Conservation (phyloP, 2,888 invertebrate genomes). For the Microplitis manilae region DNA sequence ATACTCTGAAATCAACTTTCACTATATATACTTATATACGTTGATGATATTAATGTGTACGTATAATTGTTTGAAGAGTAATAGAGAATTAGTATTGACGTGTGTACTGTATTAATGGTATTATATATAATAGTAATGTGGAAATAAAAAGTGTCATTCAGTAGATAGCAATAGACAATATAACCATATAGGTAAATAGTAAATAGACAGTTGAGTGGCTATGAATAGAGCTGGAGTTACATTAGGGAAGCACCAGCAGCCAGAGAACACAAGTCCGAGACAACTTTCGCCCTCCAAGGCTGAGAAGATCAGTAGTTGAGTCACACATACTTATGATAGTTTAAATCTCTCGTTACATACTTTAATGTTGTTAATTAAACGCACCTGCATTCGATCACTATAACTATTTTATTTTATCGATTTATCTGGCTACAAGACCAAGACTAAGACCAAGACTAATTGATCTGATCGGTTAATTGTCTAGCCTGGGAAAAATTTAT, state of each 20-base stretch:
- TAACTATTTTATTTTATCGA: not conserved
- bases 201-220: not conserved
- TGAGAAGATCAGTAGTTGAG: constrained; percentile 60
- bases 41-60: not conserved
- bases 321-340: constrained; percentile 11
- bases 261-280: constrained; percentile 48
- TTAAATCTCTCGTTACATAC: constrained; percentile 18
- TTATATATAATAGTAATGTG: not conserved
- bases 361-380: constrained; percentile 21
- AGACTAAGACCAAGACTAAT: not conserved
- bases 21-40: not conserved
- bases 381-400: constrained; percentile 10
- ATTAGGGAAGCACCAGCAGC: not conserved
- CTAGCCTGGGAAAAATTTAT: not conserved
- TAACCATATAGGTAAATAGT: not conserved
- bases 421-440: not conserved
- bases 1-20: not conserved
- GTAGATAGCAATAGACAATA: no score
- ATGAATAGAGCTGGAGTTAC: not conserved
- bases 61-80: not conserved
- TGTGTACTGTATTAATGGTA: not conserved
- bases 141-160: not conserved
- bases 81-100: not conserved
- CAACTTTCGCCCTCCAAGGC: constrained; percentile 70
- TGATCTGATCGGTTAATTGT: not conserved